A percentile compares a stretch with the other conserved stretches of the same genome.
Evolutionary conservation across 53 echinoderm and acorn worm genomes (phyloP).

Genomic region (Astropecten irregularis): DNA sequence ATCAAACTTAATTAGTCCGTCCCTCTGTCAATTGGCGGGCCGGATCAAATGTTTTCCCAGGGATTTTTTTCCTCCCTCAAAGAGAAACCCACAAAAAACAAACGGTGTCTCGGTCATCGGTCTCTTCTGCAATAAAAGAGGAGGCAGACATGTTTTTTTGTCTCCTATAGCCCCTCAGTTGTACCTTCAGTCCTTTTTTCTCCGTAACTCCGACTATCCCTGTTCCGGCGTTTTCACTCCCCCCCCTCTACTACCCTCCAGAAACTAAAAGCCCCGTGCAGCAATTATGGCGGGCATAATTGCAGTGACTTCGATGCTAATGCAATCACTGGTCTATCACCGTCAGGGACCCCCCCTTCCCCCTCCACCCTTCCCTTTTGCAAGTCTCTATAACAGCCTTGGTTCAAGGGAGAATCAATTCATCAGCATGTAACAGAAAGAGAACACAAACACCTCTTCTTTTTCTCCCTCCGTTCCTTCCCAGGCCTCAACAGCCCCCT

Average conservation of each 20-base stretch:
- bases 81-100: not conserved
- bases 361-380: not conserved
- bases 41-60: constrained; percentile 19
- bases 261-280: constrained; percentile 45
- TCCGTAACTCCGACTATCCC: no score
- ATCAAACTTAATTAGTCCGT: constrained; percentile 39
- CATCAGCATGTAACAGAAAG: constrained; percentile 28
- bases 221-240: not conserved
- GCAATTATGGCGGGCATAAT: constrained; percentile 48
- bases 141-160: no score
- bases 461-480: not conserved
- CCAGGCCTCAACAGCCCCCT: no score
- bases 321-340: constrained; percentile 46
- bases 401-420: constrained; percentile 32
- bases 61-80: not conserved
- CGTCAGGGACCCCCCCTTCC: not conserved
- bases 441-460: constrained; percentile 35
- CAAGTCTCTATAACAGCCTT: constrained; percentile 17
- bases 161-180: no score
- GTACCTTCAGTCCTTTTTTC: not conserved
- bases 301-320: constrained; percentile 43
- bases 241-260: not conserved
- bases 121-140: no score
- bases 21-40: not conserved
- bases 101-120: not conserved